Evolutionary conservation across 2,888 invertebrate genomes (phyloP).

Genomic region (Campoletis raptor): DNA sequence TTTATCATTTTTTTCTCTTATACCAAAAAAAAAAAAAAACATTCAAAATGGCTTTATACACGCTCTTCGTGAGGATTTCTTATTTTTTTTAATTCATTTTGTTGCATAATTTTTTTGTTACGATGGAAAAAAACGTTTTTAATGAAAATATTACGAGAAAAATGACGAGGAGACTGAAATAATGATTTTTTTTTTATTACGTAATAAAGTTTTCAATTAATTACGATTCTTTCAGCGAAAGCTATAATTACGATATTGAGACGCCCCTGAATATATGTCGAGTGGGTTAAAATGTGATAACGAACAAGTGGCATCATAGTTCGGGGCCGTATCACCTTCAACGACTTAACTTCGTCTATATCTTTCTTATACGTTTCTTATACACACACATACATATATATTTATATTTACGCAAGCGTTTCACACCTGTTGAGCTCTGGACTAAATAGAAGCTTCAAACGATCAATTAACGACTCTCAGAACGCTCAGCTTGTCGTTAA

Average conservation of each 20-base stretch:
- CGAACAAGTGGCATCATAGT: constrained; percentile 57
- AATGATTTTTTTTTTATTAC: not conserved
- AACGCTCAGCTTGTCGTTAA: constrained; percentile 6
- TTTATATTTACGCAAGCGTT: constrained; percentile 27
- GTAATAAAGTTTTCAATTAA: not conserved
- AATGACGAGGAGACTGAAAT: not conserved
- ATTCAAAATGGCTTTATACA: not conserved
- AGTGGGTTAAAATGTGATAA: constrained; percentile 62
- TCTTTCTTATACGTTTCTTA: not conserved
- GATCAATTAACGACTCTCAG: constrained; percentile 41
- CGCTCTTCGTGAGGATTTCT: not conserved
- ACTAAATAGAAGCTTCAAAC: constrained; percentile 34
- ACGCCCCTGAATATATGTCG: constrained; percentile 33
- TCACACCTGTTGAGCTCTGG: constrained; percentile 52
- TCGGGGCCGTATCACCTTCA: constrained; percentile 51
- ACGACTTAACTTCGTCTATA: not conserved
- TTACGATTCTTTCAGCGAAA: not conserved
- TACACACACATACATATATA: constrained; percentile 11
- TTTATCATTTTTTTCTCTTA: not conserved
- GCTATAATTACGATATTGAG: constrained; percentile 10
- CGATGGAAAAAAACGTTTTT: not conserved
- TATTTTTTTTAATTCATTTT: not conserved
- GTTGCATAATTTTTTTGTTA: not conserved
- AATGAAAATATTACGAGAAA: not conserved
- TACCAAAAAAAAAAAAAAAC: not conserved